Percentiles rank a stretch among this genome's conserved stretches.
Conservation (phyloP, 2,113 vertebrate species). For the Nymphicus hollandicus region DNA sequence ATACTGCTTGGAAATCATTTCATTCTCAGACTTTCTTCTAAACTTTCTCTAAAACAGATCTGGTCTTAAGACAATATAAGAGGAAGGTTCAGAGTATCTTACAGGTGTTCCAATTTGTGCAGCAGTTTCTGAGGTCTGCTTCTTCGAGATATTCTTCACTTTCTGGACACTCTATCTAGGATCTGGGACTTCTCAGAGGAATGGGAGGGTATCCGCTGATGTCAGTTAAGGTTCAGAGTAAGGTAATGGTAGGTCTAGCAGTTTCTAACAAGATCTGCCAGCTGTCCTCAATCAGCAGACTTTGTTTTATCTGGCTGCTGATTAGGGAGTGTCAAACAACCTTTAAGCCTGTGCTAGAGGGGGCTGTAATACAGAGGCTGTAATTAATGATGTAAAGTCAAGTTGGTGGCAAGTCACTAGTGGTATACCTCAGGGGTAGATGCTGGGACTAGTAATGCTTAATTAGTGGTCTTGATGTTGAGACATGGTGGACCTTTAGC, state of each 20-base stretch:
- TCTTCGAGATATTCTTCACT: neutral
- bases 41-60: neutral
- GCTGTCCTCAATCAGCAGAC: neutral
- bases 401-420: neutral
- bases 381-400: neutral
- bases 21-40: neutral
- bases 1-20: neutral
- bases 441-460: neutral
- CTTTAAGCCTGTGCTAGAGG: neutral
- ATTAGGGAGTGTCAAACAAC: neutral
- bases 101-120: neutral
- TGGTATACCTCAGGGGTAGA: neutral
- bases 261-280: neutral
- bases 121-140: neutral
- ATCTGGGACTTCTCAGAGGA: neutral
- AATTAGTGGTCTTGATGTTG: neutral
- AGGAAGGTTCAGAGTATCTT: neutral
- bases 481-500: neutral
- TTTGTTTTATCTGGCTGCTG: neutral
- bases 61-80: fast-evolving
- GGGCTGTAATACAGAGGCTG: neutral
- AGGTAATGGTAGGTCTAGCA: neutral
- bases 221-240: neutral
- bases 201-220: neutral
- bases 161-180: neutral